Conservation (phyloP, 2,888 invertebrate species). For the Molorchus minor region DNA sequence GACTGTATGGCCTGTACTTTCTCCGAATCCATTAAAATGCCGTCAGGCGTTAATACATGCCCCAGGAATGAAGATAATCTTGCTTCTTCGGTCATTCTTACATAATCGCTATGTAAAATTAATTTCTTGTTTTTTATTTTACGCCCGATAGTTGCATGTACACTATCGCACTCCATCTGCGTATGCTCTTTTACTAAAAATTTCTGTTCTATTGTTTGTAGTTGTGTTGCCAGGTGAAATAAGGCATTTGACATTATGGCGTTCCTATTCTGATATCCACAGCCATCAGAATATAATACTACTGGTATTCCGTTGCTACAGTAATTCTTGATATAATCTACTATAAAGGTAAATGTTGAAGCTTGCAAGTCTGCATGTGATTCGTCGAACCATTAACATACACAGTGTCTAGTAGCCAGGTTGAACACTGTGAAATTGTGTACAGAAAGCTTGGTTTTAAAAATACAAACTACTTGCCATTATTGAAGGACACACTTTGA, state of each 20-base stretch:
- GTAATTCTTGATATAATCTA: background rate
- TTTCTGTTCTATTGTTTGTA: slow-evolving; percentile 1
- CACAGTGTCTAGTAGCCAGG: background rate
- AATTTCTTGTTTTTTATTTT: no score
- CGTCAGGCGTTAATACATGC: no score
- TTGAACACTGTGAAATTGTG: background rate
- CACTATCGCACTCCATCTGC: slow-evolving; percentile 2
- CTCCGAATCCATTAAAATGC: no score
- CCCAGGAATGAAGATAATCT: no score
- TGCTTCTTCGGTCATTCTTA: no score
- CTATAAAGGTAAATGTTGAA: background rate
- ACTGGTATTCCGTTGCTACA: background rate
- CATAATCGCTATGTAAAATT: no score
- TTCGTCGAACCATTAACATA: background rate
- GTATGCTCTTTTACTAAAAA: background rate
- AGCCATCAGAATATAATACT: background rate
- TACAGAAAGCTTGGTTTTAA: no score
- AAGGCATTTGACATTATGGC: background rate
- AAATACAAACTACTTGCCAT: no score
- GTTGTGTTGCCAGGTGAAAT: background rate
- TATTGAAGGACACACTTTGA: no score
- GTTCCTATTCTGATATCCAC: background rate
- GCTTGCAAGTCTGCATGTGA: background rate
- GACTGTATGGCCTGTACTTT: no score
- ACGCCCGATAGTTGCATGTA: no score